Base-by-base conservation (phyloP, 2,888 invertebrate species). In the Tinea semifulvella region DNA sequence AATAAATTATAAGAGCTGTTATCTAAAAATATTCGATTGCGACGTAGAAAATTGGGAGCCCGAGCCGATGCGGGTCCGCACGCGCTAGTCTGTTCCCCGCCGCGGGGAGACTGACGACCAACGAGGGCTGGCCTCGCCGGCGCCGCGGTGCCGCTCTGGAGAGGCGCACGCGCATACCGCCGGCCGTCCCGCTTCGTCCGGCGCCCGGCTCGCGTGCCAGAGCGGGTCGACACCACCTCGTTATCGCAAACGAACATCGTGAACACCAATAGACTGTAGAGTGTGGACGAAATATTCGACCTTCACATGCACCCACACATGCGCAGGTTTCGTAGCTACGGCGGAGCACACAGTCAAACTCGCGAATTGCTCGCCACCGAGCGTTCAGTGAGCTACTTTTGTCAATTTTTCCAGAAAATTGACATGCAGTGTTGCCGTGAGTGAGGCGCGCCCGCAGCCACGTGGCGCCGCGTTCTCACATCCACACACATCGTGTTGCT, bases 221-320 rank as follows among this genome's bases (percentile, higher is more conserved):
- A 40, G 22, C n/a, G 70, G 69, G 79, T 77, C 70, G 61, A 65
- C 66, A 54, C 56, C 61, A 57, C 58, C 69, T 68, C 69, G 70
- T 72, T 75, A 74, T 75, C 75, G 71, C 79, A 71, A 70, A 70
- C 68, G 69, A 68, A 68, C 72, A 69, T 79, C 72, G 72, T 72
- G 76, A 80, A 75, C 76, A 68, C 80, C 81, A 80, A 81, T 81
- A 77, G 71, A 75, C 72, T 74, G 75, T 69, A 72, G 73, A 77
- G 79, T 75, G 72, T 76, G 77, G 79, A 74, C 71, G n/a, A 66
- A 74, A 71, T 75, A 77, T 77, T 77, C 80, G 81, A 80, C 79
- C 80, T 82, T 80, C 80, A 80, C 74, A 71, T 54, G 39, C 43
- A 47, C 49, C 31, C 46, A 50, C 51, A 49, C 50, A 28, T 11